Conservation (phyloP, 2,797 vertebrate genomes). For the Myiotriccus ornatus region DNA sequence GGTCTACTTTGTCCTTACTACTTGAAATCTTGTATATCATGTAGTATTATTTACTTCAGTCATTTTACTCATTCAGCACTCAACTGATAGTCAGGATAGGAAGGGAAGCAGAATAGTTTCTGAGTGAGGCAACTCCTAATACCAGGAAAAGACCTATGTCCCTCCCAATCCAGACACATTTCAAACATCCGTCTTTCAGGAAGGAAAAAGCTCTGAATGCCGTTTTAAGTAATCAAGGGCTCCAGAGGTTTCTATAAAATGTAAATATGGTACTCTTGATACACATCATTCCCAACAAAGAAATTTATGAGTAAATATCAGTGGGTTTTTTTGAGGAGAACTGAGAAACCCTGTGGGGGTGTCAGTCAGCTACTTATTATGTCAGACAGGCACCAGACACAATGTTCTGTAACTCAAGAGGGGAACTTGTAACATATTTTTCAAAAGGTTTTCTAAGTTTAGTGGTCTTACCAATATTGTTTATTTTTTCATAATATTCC, state of each 20-base stretch:
- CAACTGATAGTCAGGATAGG: background rate
- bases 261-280: background rate
- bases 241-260: background rate
- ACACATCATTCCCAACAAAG: background rate
- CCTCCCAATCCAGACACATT: accelerated
- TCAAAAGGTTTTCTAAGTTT: background rate
- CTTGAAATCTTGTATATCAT: background rate
- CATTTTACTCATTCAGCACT: background rate
- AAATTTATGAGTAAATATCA: background rate
- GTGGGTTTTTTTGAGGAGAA: background rate
- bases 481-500: background rate
- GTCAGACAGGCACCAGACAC: background rate
- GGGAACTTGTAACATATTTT: background rate
- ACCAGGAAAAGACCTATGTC: background rate
- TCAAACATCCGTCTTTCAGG: background rate
- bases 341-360: background rate
- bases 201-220: background rate
- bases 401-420: background rate
- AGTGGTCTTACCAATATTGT: background rate
- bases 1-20: background rate
- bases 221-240: background rate
- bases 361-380: background rate
- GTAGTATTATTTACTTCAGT: background rate
- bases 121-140: background rate
- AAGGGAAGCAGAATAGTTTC: background rate